Evolutionary conservation across 1,140 invertebrate genomes (phyloP).

Genomic region (Conus betulinus): DNA sequence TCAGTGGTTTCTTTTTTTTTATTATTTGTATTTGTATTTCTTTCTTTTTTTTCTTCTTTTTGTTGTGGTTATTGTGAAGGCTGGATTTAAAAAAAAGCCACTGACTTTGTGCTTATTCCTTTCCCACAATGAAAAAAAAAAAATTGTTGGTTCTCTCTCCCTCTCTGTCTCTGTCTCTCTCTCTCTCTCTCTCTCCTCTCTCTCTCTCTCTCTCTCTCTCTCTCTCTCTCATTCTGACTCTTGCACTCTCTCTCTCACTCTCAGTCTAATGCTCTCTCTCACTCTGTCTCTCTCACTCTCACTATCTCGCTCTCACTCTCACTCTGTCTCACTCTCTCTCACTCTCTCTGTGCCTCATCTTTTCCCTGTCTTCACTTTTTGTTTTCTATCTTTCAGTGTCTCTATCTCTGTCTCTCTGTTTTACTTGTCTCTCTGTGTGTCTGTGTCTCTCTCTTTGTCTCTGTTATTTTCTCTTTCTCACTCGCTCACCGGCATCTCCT

Average conservation of each 20-base stretch:
- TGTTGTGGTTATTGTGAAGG: no score
- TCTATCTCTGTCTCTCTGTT: no score
- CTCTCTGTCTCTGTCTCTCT: not conserved
- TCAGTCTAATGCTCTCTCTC: not conserved
- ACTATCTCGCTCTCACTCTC: not conserved
- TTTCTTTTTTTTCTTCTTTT: no score
- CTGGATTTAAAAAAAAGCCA: no score
- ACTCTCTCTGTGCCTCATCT: not conserved
- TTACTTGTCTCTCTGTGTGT: not conserved
- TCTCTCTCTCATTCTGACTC: not conserved
- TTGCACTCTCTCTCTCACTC: not conserved
- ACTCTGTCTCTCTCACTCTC: not conserved
- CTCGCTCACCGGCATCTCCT: no score
- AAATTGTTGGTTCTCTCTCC: not conserved
- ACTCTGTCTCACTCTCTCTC: not conserved
- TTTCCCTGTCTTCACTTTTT: no score
- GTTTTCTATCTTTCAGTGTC: no score
- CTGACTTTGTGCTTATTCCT: no score
- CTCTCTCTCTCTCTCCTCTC: not conserved
- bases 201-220: constrained; percentile 39
- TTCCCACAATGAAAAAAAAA: no score
- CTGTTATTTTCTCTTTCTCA: no score
- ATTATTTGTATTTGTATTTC: no score
- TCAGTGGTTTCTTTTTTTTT: no score
- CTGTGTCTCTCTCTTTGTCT: not conserved